Conservation (phyloP, 2,888 invertebrate genomes). For the Leucophora obtusa region DNA sequence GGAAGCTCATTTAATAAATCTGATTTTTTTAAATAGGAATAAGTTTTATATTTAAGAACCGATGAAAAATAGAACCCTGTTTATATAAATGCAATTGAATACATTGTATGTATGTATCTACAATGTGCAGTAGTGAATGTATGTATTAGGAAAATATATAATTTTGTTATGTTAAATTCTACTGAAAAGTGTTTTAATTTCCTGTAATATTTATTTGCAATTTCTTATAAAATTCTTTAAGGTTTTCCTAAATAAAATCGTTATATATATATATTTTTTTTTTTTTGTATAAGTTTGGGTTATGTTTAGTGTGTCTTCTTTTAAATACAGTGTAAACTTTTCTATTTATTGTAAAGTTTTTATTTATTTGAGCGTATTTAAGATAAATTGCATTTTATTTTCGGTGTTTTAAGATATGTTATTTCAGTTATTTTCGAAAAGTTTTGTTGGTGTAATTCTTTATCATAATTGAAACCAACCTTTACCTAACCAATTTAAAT, state of each 20-base stretch:
- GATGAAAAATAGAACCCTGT: too few species aligned
- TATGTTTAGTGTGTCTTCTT: background rate
- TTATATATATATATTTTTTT: too few species aligned
- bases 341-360: background rate
- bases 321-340: background rate
- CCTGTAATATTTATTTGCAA: background rate
- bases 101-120: too few species aligned
- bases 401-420: conserved; percentile 33
- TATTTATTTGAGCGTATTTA: background rate
- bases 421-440: conserved; percentile 1
- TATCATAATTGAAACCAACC: conserved; percentile 67
- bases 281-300: too few species aligned
- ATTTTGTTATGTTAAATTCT: background rate
- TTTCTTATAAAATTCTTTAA: too few species aligned
- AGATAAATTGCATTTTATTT: background rate
- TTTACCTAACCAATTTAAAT: conserved; percentile 64
- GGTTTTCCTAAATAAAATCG: too few species aligned
- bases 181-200: background rate
- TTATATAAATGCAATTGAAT: too few species aligned
- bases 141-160: too few species aligned
- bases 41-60: too few species aligned
- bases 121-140: too few species aligned
- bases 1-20: too few species aligned
- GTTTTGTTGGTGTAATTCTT: background rate
- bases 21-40: too few species aligned